Evolutionary conservation across 2,888 invertebrate genomes (phyloP), one percentile per base, ranked within the genome.

Genomic region (Sarcophaga carnaria): DNA sequence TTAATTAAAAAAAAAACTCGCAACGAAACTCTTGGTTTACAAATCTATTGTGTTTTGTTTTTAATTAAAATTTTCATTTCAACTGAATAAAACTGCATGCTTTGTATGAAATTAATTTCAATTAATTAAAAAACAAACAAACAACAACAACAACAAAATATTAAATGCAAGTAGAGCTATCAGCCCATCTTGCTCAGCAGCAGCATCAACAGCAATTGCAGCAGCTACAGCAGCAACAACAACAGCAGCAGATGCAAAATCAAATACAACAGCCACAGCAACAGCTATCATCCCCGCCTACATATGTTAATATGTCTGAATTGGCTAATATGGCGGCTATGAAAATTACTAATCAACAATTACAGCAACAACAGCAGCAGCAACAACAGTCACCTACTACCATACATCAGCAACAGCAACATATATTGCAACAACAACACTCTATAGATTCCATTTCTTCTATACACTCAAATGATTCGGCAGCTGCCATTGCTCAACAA

Each of bases 301-400:
- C 97, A 91, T 98, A 98, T 94, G 97, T 97, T 90, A 98, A 98
- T 93, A 97, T 97, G 97, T 97, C 97, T 88, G 98, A 98, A 93
- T 94, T 98, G 92, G 97, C 97, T 37, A 96, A 95, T 90, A 95
- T 97, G 94, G 97, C 97, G 66, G 97, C 97, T 14, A 95, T 94
- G 93, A 97, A 95, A 94, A 96, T 93, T 93, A 97, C 85, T 94
- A 95, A 90, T 94, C 92, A 95, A 92, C 93, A 92, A 71, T 90
- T 91, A 54, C 91, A 90, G 25, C 91, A 91, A 17, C 91, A 91
- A 71, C 89, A 90, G 6, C 89, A 89, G 17, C 89, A 90, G 12
- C 88, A 89, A 45, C 90, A 89, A 69, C 88, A 88, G 74, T 70
- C 78, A 62, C 71, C 81, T 76, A 67, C 82, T 60, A 59, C 81